Evolutionary conservation across 92 coral and sea anemone genomes (phyloP).

Genomic region (Epizoanthus scotinus): DNA sequence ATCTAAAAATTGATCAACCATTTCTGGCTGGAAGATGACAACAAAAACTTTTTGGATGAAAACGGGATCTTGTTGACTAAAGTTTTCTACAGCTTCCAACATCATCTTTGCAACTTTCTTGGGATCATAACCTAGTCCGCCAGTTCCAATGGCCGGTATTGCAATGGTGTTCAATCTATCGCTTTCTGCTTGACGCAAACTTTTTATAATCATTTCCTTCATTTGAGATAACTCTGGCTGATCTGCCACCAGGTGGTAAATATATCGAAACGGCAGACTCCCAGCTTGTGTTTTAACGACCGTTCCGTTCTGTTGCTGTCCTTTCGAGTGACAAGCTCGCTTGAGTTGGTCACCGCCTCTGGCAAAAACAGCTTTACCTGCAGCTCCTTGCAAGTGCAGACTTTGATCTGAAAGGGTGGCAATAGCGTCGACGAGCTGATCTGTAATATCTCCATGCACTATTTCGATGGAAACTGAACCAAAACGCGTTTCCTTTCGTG

Average conservation of each 20-base stretch:
- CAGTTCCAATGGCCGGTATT: conserved; percentile 80
- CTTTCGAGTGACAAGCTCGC: conserved; percentile 44
- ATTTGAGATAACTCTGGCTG: conserved; percentile 16
- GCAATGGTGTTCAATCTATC: conserved; percentile 51
- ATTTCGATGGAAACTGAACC: conserved; percentile 56
- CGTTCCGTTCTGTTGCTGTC: conserved; percentile 19
- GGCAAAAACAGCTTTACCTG: conserved; percentile 52
- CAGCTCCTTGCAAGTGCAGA: conserved; percentile 47
- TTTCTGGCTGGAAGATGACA: conserved; percentile 51
- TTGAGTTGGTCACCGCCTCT: conserved; percentile 67
- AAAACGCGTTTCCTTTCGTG: background rate
- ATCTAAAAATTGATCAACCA: background rate
- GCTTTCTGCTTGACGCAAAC: conserved; percentile 47
- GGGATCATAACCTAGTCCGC: conserved; percentile 23
- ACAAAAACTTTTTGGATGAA: conserved; percentile 57
- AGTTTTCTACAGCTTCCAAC: conserved; percentile 51
- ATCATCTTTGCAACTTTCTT: conserved; percentile 61
- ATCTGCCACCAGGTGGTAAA: conserved; percentile 65
- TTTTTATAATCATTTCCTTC: conserved; percentile 44
- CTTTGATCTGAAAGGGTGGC: conserved; percentile 47
- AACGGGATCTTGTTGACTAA: conserved; percentile 49
- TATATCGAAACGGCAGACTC: conserved; percentile 32
- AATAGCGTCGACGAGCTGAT: conserved; percentile 69
- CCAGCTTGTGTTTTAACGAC: conserved; percentile 58
- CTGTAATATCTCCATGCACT: conserved; percentile 68